Base-by-base conservation (phyloP, 53 echinoderm and acorn worm genomes). In the Temnopleurus reevesii region DNA sequence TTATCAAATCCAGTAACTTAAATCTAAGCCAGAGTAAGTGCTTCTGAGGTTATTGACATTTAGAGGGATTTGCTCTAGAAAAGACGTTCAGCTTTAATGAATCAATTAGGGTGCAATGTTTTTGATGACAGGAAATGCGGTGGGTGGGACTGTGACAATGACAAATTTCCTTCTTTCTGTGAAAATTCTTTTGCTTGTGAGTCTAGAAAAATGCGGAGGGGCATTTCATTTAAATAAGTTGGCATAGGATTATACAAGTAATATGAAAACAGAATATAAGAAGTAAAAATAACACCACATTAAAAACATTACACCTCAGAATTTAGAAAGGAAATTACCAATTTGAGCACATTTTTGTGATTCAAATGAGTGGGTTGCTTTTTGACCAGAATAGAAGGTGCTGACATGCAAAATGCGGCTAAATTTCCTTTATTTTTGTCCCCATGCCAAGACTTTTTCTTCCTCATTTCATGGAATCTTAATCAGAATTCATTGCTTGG, bases 271-370 rank as follows among this genome's bases (percentile, higher is more conserved):
- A 2, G 21, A 19, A 6, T 49, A 0, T 5, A 41, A 71, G 71
- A 41, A 71, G 71, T 71, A 41, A 71, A 71, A 71, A 41, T 71
- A 71, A 71, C 71, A 13, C 4, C 71, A 36, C 41, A 41, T 71
- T n/a, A 71, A 65, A 35, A 17, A 65, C 65, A 65, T 65, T 41
- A 41, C 63, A 31, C 71, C 21, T n/a, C 2, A 17, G 23, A n/a
- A n/a, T n/a, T n/a, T n/a, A n/a, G 21, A 71, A 41, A 71, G 71
- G 71, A 71, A 38, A 71, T 71, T 71, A 21, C 71, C 41, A 71
- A 71, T 71, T 71, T 71, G 71, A 71, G 65, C 15, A 2, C 19
- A 65, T 15, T 12, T 33, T 34, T 17, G 35, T 19, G 21, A 71
- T 41, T 71, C 8, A 8, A 71, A 21, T 19, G 71, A 8, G 6